These are phyloP conservation scores for Tachysurus fulvidraco DNA, from an alignment of 2,113 vertebrate genomes.

Conservation along the genomic window DNA sequence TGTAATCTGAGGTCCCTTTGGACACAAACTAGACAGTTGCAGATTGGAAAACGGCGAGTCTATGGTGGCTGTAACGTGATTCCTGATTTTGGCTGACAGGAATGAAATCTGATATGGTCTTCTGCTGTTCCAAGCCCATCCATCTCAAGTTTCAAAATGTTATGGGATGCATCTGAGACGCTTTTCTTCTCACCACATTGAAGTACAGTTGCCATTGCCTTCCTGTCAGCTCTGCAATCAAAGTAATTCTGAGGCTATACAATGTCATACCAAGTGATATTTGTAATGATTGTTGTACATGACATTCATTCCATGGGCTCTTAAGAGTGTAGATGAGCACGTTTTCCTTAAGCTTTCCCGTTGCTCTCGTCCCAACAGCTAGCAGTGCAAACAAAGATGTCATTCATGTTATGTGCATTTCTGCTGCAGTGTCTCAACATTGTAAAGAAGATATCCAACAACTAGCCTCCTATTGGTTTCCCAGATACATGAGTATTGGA, in stretches of 20 bases:
- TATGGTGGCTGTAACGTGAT: not conserved
- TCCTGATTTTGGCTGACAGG: not conserved
- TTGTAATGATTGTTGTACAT: not conserved
- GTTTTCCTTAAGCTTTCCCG: not conserved
- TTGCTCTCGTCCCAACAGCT: not conserved
- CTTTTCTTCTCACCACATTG: not conserved
- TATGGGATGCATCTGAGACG: not conserved
- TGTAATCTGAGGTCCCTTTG: not conserved
- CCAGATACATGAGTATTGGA: not conserved
- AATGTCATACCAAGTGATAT: not conserved
- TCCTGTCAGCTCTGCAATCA: not conserved
- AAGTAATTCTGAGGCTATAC: not conserved
- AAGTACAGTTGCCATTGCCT: not conserved
- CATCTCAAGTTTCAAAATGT: not conserved
- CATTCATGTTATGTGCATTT: not conserved
- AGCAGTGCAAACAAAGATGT: not conserved
- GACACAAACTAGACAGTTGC: not conserved
- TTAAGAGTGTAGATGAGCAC: not conserved
- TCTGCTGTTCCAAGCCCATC: not conserved
- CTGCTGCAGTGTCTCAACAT: not conserved
- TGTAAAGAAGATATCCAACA: not conserved
- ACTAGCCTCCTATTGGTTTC: not conserved
- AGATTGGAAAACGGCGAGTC: not conserved
- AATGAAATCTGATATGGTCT: not conserved
- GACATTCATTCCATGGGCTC: not conserved